Conservation (phyloP, 2,113 vertebrate genomes). For the Zapornia atra region DNA sequence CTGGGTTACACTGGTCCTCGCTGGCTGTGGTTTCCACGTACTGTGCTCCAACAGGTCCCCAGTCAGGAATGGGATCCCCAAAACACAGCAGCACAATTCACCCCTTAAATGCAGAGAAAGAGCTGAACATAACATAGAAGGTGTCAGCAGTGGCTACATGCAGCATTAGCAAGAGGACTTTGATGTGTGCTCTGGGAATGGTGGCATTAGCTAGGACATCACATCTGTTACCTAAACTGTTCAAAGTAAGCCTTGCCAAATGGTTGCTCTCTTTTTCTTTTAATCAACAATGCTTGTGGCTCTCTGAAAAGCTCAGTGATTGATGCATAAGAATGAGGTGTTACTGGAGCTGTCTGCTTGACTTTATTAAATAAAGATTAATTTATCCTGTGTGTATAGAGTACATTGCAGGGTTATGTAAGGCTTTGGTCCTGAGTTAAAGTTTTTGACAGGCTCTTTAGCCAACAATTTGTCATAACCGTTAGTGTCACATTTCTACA, state of each 20-base stretch:
- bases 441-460: background rate
- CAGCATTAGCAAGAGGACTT: background rate
- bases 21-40: background rate
- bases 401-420: background rate
- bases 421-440: background rate
- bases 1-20: background rate
- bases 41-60: background rate
- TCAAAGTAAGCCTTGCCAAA: background rate
- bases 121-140: background rate
- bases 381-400: background rate
- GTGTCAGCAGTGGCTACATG: background rate
- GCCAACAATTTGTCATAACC: background rate
- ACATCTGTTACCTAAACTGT: background rate
- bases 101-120: background rate
- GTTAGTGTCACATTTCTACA: background rate
- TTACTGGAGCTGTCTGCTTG: background rate
- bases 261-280: background rate
- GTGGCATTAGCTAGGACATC: background rate
- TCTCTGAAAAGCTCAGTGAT: background rate
- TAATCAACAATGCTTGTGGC: background rate
- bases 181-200: background rate
- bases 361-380: conserved; percentile 34
- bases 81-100: background rate
- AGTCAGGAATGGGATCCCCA: background rate
- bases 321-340: background rate